phyloP scores from a whole-genome alignment of 2,113 vertebrate genomes.

The Hypanus sabinus region DNA sequence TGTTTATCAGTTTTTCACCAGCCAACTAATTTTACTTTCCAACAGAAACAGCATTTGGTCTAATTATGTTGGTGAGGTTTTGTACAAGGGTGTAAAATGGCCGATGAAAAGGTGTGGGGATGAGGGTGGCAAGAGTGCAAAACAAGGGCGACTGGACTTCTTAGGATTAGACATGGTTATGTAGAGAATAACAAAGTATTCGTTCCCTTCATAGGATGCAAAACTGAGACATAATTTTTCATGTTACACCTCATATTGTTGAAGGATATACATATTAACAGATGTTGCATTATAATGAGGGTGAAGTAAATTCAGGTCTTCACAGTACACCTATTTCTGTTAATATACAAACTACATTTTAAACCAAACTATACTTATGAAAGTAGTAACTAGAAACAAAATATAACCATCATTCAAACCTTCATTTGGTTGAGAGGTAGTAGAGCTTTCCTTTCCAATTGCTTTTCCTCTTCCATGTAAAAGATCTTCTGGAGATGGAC shows the following conservation, averaged over 20 bases:
- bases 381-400: neutral
- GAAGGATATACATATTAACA: neutral
- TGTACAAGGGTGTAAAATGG: too few relatives aligned
- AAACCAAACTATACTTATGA: neutral
- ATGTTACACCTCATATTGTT: neutral
- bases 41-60: neutral
- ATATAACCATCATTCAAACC: neutral
- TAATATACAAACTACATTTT: neutral
- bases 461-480: conserved; percentile 47
- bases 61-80: too few relatives aligned
- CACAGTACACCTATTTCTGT: neutral
- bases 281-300: neutral
- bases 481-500: conserved; percentile 47
- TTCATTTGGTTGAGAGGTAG: conserved; percentile 36
- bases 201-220: neutral
- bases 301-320: neutral
- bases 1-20: neutral
- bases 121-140: too few relatives aligned
- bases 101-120: too few relatives aligned
- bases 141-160: too few relatives aligned
- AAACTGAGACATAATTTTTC: neutral
- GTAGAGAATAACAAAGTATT: neutral
- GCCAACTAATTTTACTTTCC: neutral
- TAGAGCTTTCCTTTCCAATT: conserved; percentile 46
- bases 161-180: neutral